Base-by-base conservation (phyloP, 2,888 invertebrate genomes). In the Amphipyra tragopoginis region DNA sequence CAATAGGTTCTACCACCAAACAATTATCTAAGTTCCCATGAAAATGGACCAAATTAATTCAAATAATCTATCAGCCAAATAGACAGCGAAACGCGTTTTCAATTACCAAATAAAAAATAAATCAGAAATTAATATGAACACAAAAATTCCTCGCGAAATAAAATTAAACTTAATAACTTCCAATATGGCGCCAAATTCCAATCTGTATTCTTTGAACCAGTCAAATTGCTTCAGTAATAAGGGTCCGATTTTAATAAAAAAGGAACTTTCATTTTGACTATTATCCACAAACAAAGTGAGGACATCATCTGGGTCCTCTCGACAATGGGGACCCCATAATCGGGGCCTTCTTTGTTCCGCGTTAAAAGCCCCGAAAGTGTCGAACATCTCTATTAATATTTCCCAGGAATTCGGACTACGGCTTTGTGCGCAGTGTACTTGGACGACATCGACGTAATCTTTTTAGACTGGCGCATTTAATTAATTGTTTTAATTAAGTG, bases 351-450 rank as follows among this genome's bases (percentile, higher is more conserved):
- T 83, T 91, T 90, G 90, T 91, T 88, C 86, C 66, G 72, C 70
- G 70, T 81, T 82, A 85, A 88, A 86, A 87, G 86, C 88, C 85
- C 87, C 76, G 78, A 80, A 83, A 87, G 85, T 90, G 90, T 90
- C 85, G 73, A 87, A 90, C 91, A 90, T 89, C 90, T 89, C 90
- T 90, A 90, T 91, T 92, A 90, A 91, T 90, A 89, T 88, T 88
- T 86, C 45, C 54, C 43, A 49, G 34, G 56, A 34, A 21, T 21
- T 21, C 21, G 83, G 83, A 61, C 65, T 75, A 62, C 15, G 63
- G 58, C 66, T 65, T 72, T 69, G 70, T 63, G 50, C 58, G 43
- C n/a, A 50, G 52, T 51, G 48, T 57, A 48, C 13, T 62, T 52
- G 50, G 57, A 52, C 61, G 67, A 68, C 74, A 74, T 77, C 64